Evolutionary conservation across 2,113 vertebrate genomes (phyloP), one percentile per base, ranked within the genome.

Genomic region (Anoplopoma fimbria): DNA sequence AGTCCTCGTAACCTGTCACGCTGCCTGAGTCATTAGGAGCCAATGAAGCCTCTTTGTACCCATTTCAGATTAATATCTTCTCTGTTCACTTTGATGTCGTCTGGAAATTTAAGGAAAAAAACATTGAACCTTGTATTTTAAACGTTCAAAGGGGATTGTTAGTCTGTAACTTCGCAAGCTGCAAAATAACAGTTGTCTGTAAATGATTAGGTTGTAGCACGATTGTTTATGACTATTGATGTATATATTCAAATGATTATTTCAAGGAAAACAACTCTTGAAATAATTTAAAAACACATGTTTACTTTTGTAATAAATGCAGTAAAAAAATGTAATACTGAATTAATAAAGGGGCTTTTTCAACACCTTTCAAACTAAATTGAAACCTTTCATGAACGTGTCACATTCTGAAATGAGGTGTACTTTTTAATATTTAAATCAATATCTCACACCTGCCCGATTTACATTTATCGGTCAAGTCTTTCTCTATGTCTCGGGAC

Each of bases 401-500:
- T 62, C 27, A 58, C 6, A 21, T 38, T 45, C 49, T 80, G 45
- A 82, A 82, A 69, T 76, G 6, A 77, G 10, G 23, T 49, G 7
- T 31, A 7, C 27, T 34, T 53, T 90, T 76, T 53, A 85, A 83
- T 83, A 67, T 79, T 58, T 55, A 70, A 82, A 82, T 82, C 79
- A 87, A 88, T 74, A 85, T 77, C 51, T 47, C 73, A 81, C 82
- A 79, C 55, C 69, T 77, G 74, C 63, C 29, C 64, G 40, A 85
- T 84, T 84, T 88, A 69, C 88, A 81, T 74, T 75, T 67, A 87
- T 93, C 70, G 77, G 45, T 87, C 87, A 88, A 81, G 77, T 67
- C 80, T 63, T 58, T 36, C 69, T 77, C 83, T 61, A 90, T 88
- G 74, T 68, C 77, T 61, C 2, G 60, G 68, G 87, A 89, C 86